Evolutionary conservation across 2,888 invertebrate species (phyloP).

Genomic region (Apamea epomidion): DNA sequence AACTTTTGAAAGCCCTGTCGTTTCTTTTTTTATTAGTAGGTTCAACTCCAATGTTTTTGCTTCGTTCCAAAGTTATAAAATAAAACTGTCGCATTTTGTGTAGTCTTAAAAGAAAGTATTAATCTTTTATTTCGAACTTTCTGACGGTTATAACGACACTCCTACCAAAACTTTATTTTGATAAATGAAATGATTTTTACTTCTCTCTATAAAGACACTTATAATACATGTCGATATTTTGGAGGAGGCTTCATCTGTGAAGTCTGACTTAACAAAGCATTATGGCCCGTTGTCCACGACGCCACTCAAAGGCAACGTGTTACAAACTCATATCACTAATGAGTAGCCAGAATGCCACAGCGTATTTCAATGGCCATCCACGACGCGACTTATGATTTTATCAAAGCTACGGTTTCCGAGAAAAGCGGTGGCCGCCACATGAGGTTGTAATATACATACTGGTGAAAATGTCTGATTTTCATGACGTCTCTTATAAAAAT

Average conservation of each 20-base stretch:
- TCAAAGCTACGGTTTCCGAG: too few species aligned
- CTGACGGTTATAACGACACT: neutral
- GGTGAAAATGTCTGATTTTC: too few species aligned
- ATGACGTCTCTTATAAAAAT: too few species aligned
- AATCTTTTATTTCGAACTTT: slow-evolving; percentile 12
- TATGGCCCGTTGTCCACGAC: neutral
- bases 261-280: neutral
- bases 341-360: too few species aligned
- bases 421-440: too few species aligned
- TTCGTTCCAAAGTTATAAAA: slow-evolving; percentile 25
- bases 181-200: neutral
- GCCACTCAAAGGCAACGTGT: neutral
- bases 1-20: slow-evolving; percentile 36
- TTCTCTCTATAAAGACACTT: neutral
- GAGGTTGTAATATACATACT: too few species aligned
- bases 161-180: neutral
- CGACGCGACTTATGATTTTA: too few species aligned
- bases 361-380: too few species aligned
- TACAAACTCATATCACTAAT: neutral
- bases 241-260: too few species aligned
- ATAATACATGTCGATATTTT: neutral
- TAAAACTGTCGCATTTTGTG: slow-evolving; percentile 29
- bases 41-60: neutral
- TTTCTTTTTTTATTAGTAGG: slow-evolving; percentile 7
- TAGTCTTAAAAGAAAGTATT: slow-evolving; percentile 15